Conservation (phyloP, 2,888 invertebrate genomes). For the Lagria hirta region DNA sequence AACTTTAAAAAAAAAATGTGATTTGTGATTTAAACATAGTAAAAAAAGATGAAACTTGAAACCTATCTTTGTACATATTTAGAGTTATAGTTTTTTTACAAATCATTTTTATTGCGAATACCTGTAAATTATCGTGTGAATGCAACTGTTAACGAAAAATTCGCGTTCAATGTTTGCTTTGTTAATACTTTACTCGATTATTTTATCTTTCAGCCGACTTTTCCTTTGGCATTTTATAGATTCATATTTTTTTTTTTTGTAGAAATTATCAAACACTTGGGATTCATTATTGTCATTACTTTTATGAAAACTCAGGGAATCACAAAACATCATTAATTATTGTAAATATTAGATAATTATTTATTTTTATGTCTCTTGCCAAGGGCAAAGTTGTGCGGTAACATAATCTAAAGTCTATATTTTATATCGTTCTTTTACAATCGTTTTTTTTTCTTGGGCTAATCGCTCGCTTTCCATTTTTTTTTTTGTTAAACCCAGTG, state of each 20-base stretch:
- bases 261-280: too few relatives aligned
- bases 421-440: too few relatives aligned
- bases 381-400: conserved; percentile 32
- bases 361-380: too few relatives aligned
- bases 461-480: conserved; percentile 11
- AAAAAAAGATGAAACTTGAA: conserved; percentile 14
- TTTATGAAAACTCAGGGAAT: conserved; percentile 24
- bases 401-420: too few relatives aligned
- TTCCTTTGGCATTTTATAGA: conserved; percentile 32
- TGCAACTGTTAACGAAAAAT: conserved; percentile 34
- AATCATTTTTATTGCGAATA: conserved; percentile 47
- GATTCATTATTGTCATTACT: too few relatives aligned
- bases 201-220: conserved; percentile 16
- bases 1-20: conserved; percentile 29
- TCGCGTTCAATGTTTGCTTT: conserved; percentile 17
- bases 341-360: too few relatives aligned
- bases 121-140: conserved; percentile 47
- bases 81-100: conserved; percentile 53
- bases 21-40: conserved; percentile 39
- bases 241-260: too few relatives aligned
- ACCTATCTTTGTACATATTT: conserved; percentile 40
- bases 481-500: conserved; percentile 13
- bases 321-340: conserved; percentile 12
- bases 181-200: conserved; percentile 4
- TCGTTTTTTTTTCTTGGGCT: too few relatives aligned